phyloP scores from a whole-genome alignment of 1,140 invertebrate species.

The Neodiprion virginianus region DNA sequence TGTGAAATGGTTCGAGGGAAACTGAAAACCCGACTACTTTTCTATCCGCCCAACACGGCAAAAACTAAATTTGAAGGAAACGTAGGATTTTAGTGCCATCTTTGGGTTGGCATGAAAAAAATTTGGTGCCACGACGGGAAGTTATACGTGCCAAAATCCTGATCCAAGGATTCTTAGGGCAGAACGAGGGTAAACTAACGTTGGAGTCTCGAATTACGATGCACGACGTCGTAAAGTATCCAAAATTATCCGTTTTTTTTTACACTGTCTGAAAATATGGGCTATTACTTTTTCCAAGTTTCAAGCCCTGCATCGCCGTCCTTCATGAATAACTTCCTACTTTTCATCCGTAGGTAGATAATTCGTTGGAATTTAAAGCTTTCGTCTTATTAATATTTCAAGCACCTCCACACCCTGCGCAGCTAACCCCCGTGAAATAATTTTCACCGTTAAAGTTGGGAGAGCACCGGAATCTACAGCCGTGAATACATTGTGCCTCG shows the following conservation, averaged over 20 bases:
- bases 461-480: no score
- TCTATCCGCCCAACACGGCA: not conserved
- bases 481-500: not conserved
- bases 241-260: not conserved
- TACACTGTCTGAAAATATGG: not conserved
- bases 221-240: not conserved
- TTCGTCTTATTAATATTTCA: conserved; percentile 6
- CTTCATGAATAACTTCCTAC: not conserved
- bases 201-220: not conserved
- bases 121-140: not conserved
- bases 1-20: not conserved
- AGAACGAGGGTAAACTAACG: not conserved
- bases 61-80: not conserved
- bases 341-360: not conserved
- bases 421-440: not conserved
- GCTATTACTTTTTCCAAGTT: conserved; percentile 2
- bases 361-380: not conserved
- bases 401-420: not conserved
- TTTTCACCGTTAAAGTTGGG: no score
- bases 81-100: not conserved
- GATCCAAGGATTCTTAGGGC: not conserved
- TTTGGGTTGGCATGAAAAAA: not conserved
- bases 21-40: not conserved
- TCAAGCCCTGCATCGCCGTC: not conserved
- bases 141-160: not conserved